Evolutionary conservation across 2,113 vertebrate species (phyloP), one percentile per base, ranked within the genome.

Genomic region (Leptobrachium leishanense): DNA sequence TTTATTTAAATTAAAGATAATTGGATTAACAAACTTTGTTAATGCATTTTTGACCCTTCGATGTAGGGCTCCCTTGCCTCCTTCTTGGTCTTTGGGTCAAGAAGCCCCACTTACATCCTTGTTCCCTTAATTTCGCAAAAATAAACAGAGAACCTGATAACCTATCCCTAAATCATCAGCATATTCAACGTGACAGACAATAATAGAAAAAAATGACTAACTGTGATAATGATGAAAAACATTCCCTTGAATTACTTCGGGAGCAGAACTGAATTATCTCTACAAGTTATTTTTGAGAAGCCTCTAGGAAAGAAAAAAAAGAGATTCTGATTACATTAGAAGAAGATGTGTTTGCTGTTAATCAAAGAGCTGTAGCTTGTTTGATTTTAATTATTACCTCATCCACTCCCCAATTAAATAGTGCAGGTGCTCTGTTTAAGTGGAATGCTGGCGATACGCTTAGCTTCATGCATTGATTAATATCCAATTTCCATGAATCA

Each of bases 301-400:
- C 42, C 59, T 65, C 44, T 20, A 64, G 46, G 46, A 50, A 80
- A 66, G 46, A 50, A 80, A 66, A 72, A 43, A 74, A 54, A 80
- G 55, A 74, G 64, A 74, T 81, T 72, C 54, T 81, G 78, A 81
- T 81, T 81, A 57, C 78, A 59, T 68, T 81, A 57, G 53, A 74
- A 68, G 50, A 68, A 81, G 64, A 81, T 65, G 43, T 74, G 78
- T 81, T 81, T 81, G 71, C 71, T 68, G 78, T 74, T 81, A 81
- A 81, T 81, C 78, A 81, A 81, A 81, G 71, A 74, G 43, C 72
- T 81, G 64, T 57, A 74, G 68, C 64, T 74, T 81, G 78, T 81
- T 74, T 81, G 78, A 81, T 74, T 81, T 81, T 81, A 81, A 80
- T 81, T 74, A 81, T 74, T 81, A 81, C 72, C 72, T 74, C 78